Evolutionary conservation across 2,888 invertebrate genomes (phyloP), one percentile per base, ranked within the genome.

Genomic region (Lochmaea capreae): DNA sequence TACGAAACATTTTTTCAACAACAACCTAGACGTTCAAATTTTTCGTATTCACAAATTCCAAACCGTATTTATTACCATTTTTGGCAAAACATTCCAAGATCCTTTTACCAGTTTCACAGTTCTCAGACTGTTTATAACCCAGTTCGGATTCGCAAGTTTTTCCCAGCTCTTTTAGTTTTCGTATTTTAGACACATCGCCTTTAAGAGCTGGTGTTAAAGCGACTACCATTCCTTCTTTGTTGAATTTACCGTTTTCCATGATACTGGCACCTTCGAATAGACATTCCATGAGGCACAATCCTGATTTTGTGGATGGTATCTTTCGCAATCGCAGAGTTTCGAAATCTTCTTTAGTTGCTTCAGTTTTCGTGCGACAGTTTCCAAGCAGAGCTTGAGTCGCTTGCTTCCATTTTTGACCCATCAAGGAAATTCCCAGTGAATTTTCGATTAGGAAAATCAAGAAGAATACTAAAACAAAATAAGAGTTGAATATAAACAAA

Each of bases 181-280:
- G 75, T 16, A 84, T 66, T 70, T 84, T 84, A 4, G 73, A 78
- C 2, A 79, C 59, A 68, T 86, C 81, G 2, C 83, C 84, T 43
- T 81, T 82, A 63, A 84, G 49, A 12, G 81, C 73, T n/a, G 84
- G 81, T 11, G 82, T 80, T 43, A 85, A 79, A 43, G 83, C 80
- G 0, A 80, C 65, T 6, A 87, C 77, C 61, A 86, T 80, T 5
- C 86, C 86, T 12, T 79, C 76, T 72, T 83, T 85, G 72, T 83
- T 76, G 74, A 84, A 83, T 72, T 84, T 84, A 11, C 86, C 86
- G 59, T 85, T 79, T 59, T 83, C 80, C 83, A 87, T 85, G 49
- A 87, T 81, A 33, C 82, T 82, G 10, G 79, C 80, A 4, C 75
- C 81, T 59, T 83, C 82, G 62, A 86, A 84, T 12, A 87, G 65